Evolutionary conservation across 2,888 invertebrate genomes (phyloP).

Genomic region (Sarcophaga rosellei): DNA sequence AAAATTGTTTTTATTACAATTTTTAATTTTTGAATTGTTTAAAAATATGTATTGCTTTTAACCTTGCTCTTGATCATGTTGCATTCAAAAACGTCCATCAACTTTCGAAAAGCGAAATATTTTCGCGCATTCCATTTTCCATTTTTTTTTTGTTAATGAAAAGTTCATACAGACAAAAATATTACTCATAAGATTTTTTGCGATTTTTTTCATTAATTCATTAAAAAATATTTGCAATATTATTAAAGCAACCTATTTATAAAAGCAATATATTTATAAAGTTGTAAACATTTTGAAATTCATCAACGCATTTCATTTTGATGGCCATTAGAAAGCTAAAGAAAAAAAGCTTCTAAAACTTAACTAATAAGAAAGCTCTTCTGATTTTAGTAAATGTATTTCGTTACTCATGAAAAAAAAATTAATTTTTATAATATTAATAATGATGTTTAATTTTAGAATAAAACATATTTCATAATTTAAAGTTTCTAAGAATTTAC

Average conservation of each 20-base stretch:
- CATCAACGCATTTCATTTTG: constrained; percentile 39
- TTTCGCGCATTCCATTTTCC: neutral
- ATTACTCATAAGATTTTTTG: neutral
- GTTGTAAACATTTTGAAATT: constrained; percentile 37
- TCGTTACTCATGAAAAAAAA: neutral
- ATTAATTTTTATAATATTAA: neutral
- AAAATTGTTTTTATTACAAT: too few relatives aligned
- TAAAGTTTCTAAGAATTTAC: too few relatives aligned
- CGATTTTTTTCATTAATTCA: neutral
- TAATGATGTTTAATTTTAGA: neutral
- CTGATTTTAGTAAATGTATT: neutral
- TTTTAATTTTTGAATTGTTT: too few relatives aligned
- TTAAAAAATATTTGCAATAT: neutral
- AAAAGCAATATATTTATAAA: constrained; percentile 22
- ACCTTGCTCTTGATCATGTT: neutral
- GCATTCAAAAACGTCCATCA: neutral
- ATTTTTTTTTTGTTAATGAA: neutral
- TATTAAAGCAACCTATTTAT: constrained; percentile 24
- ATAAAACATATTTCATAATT: neutral
- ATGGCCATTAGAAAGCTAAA: neutral
- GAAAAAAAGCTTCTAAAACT: constrained; percentile 2
- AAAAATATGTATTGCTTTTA: neutral
- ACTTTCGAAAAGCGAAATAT: neutral
- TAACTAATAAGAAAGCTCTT: constrained; percentile 11
- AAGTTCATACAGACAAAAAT: neutral